Base-by-base conservation (phyloP, 2,113 vertebrate species). In the Hypanus sabinus region DNA sequence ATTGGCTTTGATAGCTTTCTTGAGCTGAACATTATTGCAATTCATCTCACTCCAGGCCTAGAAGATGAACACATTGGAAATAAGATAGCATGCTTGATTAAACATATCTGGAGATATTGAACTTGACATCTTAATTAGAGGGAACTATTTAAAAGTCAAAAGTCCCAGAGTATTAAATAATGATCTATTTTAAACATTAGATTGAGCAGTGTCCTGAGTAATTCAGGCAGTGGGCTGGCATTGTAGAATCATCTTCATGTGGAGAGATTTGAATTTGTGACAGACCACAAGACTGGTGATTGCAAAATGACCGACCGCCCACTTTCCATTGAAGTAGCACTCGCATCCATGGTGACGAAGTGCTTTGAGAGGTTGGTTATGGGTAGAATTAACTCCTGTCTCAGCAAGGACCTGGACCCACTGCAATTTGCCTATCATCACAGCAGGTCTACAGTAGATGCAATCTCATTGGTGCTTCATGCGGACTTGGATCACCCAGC, bases 41-140 rank as follows among this genome's bases (percentile, higher is more conserved):
- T 90, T 90, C 30, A 33, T 9, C 60, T 33, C 60, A 68, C 85
- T 90, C 14, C 57, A 65, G 85, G 30, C 30, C 2, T 18, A 33
- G 62, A 24, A 60, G 55, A 85, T 60, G 55, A 30, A n/a, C 6
- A 18, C 30, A 65, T 12, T 90, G 33, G 27, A n/a, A 88, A 88
- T 62, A 27, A 88, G 57, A 88, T n/a, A n/a, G 85, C 30, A 33
- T 16, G n/a, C 16, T 18, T 65, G 22, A 16, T 65, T 90, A 65
- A 90, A 68, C 30, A 90, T 65, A 33, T 90, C 30, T 65, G 62
- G 85, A 68, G 16, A 90, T 65, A 90, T 90, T 65, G 12, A 90
- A 90, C 16, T 30, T 68, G 85, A 90, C 85, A 90, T n/a, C 16
- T 90, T 90, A 90, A 33, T 90, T 65, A 90, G n/a, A 90, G 85